Evolutionary conservation across 2,113 vertebrate genomes (phyloP).

Genomic region (Vulpes lagopus): DNA sequence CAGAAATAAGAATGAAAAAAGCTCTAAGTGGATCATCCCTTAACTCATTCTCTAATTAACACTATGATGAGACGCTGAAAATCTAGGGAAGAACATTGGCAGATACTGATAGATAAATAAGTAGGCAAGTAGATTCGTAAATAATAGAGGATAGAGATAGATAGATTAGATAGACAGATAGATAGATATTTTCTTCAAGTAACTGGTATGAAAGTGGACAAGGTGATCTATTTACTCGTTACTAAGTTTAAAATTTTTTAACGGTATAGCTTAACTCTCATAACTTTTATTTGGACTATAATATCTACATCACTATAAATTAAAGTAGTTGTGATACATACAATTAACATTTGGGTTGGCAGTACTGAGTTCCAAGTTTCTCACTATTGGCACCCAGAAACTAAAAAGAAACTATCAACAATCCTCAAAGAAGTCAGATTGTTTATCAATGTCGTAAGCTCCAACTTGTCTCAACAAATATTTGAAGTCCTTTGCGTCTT

Average conservation of each 20-base stretch:
- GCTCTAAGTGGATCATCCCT: background rate
- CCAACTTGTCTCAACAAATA: background rate
- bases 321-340: background rate
- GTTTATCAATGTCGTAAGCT: background rate
- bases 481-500: background rate
- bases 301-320: background rate
- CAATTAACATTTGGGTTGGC: background rate
- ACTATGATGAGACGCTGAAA: background rate
- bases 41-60: background rate
- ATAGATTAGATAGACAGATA: background rate
- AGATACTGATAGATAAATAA: background rate
- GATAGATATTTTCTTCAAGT: background rate
- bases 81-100: background rate
- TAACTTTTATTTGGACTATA: background rate
- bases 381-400: background rate
- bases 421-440: background rate
- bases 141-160: background rate
- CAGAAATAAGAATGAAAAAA: background rate
- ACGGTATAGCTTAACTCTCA: background rate
- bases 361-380: background rate
- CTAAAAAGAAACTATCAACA: background rate
- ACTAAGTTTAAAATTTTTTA: background rate
- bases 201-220: background rate
- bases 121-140: background rate
- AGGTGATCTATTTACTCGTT: background rate